Base-by-base conservation (phyloP, 2,797 vertebrate species). In the Gymnothorax reevesii region DNA sequence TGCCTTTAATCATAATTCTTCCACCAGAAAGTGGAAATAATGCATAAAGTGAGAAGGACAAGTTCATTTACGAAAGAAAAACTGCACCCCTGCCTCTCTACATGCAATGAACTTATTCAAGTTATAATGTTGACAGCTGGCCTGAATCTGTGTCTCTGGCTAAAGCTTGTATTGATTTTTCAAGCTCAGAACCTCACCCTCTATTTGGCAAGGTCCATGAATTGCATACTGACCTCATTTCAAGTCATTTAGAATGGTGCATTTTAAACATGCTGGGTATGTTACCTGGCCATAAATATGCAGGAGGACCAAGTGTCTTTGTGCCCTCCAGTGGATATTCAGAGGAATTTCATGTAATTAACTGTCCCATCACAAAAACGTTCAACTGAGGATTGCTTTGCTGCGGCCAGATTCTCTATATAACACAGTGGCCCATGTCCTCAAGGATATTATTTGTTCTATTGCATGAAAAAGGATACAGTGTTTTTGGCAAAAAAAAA, bases 251-350 rank as follows among this genome's bases (percentile, higher is more conserved):
- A 80, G 20, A 80, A 55, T 8, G 77, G 1, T 42, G 20, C 17
- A 10, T 80, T 22, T 80, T 80, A 54, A 52, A 12, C 75, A 77
- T 77, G 7, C 7, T 54, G 49, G 52, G 52, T 54, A 52, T 55
- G 49, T 8, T 55, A 1, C 52, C 49, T 27, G n/a, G 27, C 54
- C 49, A 55, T 9, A 55, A 55, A 52, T 54, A 17, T 54, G 49
- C 7, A 22, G 52, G 1, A 22, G 22, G 22, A 54, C 7, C 7
- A 80, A 55, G 77, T 55, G 49, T 55, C 20, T 22, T 52, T 80
- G 77, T 4, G 77, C 77, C 77, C 77, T 80, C 77, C 49, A 80
- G 77, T 80, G 77, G 77, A 22, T 22, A 55, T n/a, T 54, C 52
- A 54, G 77, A 54, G 52, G 17, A 49, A 17, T 42, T 9, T 79